Percentiles rank a stretch among this genome's conserved stretches.
Conservation (phyloP, 2,888 invertebrate genomes). For the Phengaris arion region DNA sequence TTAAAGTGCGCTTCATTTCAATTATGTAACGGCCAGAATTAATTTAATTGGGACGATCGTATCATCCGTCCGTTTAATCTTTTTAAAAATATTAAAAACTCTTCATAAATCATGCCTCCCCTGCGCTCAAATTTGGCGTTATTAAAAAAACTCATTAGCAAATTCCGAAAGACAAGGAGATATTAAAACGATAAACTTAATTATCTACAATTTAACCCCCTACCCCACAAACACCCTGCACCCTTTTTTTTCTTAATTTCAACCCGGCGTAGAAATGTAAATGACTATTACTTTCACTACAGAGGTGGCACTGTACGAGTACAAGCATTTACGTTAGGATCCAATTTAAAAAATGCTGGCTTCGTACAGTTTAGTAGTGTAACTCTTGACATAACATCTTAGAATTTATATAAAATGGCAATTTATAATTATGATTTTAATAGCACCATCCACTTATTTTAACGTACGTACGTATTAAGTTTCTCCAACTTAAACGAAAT, state of each 20-base stretch:
- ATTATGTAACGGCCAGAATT: background rate
- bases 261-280: slow-evolving; percentile 63
- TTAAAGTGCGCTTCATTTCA: background rate
- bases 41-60: background rate
- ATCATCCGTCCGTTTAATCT: slow-evolving; percentile 16
- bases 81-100: slow-evolving; percentile 14
- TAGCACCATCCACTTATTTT: too few relatives aligned
- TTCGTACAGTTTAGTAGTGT: background rate
- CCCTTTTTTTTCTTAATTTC: slow-evolving; percentile 45
- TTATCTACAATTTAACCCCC: slow-evolving; percentile 64
- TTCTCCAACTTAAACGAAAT: too few relatives aligned
- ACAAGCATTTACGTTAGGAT: background rate
- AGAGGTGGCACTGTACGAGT: background rate
- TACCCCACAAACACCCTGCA: slow-evolving; percentile 54
- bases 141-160: slow-evolving; percentile 79
- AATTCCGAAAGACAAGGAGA: slow-evolving; percentile 76
- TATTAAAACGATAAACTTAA: slow-evolving; percentile 75
- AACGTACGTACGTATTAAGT: too few relatives aligned
- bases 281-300: slow-evolving; percentile 43
- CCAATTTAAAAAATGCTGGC: background rate
- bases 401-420: too few relatives aligned
- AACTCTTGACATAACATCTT: too few relatives aligned
- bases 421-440: too few relatives aligned
- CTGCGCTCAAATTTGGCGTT: slow-evolving; percentile 64
- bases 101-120: slow-evolving; percentile 7